Conservation (phyloP, 2,797 vertebrate species). For the Pangasius krempfi region DNA sequence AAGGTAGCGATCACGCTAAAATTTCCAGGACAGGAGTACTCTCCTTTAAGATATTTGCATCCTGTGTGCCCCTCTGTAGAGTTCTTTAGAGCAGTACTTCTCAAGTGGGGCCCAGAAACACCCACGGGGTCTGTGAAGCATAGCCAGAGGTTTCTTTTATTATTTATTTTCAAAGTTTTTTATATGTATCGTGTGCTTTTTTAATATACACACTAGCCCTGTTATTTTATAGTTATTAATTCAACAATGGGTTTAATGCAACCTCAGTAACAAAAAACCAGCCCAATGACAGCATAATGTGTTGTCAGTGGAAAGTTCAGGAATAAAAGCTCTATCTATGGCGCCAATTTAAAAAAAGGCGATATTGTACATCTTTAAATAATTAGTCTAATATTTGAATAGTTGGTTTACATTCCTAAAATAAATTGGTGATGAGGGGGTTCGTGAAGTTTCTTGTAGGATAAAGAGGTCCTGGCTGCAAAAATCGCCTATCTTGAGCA, state of each 20-base stretch:
- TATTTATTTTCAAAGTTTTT: background rate
- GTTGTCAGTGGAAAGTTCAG: background rate
- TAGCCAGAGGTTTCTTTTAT: background rate
- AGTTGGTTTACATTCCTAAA: background rate
- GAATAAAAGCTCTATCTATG: background rate
- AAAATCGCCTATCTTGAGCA: constrained; percentile 21
- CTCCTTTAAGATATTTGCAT: constrained; percentile 2
- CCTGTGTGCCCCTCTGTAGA: constrained; percentile 5
- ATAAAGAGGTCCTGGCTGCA: background rate
- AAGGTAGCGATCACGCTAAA: background rate
- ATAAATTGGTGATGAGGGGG: background rate
- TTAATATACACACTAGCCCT: background rate
- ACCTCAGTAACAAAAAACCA: background rate
- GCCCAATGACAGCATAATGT: background rate
- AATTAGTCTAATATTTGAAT: background rate
- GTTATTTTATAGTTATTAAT: background rate
- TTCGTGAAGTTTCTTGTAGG: background rate
- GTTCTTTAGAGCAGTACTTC: constrained; percentile 14
- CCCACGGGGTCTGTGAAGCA: background rate
- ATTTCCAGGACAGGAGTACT: background rate
- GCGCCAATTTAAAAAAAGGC: background rate
- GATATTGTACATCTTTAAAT: background rate
- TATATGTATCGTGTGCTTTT: background rate
- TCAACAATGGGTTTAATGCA: background rate
- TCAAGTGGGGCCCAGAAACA: background rate